phyloP scores from a whole-genome alignment of 2,888 invertebrate genomes.

The Pemphredon lugubris region DNA sequence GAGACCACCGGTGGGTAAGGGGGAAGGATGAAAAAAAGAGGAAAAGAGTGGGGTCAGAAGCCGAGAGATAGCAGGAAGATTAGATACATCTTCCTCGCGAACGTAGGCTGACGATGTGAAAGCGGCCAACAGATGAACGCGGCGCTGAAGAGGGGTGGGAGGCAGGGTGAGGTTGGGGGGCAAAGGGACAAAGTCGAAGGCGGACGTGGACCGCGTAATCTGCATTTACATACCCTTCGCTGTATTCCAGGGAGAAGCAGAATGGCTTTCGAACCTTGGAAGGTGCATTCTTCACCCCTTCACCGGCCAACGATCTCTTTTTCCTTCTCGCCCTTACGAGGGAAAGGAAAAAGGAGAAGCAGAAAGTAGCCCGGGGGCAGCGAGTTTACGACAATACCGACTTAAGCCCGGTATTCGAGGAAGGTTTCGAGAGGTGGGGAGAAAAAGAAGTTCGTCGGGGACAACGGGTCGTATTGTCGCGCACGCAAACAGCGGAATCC shows the following conservation, averaged over 20 bases:
- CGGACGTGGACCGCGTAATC: constrained; percentile 62
- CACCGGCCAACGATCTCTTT: too few species aligned
- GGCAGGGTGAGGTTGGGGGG: too few species aligned
- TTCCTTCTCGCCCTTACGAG: constrained; percentile 22
- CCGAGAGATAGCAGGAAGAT: constrained; percentile 62
- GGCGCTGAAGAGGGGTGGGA: not conserved
- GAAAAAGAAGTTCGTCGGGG: constrained; percentile 31
- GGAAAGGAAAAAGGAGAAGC: too few species aligned
- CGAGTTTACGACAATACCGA: constrained; percentile 50
- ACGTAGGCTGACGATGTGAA: constrained; percentile 27
- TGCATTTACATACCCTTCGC: constrained; percentile 69
- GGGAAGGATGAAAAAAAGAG: not conserved
- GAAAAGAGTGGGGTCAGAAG: not conserved
- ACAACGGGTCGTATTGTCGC: constrained; percentile 46
- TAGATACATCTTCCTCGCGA: constrained; percentile 52
- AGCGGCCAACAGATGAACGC: too few species aligned
- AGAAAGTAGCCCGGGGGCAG: too few species aligned
- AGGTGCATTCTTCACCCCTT: constrained; percentile 25
- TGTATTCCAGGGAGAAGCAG: constrained; percentile 66
- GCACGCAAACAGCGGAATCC: constrained; percentile 57
- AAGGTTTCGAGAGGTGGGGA: constrained; percentile 29
- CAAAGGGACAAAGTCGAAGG: constrained; percentile 3
- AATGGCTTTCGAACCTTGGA: constrained; percentile 52
- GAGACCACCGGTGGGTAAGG: too few species aligned
- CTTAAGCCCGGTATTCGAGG: constrained; percentile 48